phyloP scores from a whole-genome alignment of 1,140 invertebrate species.

The Lasioglossum albipes region DNA sequence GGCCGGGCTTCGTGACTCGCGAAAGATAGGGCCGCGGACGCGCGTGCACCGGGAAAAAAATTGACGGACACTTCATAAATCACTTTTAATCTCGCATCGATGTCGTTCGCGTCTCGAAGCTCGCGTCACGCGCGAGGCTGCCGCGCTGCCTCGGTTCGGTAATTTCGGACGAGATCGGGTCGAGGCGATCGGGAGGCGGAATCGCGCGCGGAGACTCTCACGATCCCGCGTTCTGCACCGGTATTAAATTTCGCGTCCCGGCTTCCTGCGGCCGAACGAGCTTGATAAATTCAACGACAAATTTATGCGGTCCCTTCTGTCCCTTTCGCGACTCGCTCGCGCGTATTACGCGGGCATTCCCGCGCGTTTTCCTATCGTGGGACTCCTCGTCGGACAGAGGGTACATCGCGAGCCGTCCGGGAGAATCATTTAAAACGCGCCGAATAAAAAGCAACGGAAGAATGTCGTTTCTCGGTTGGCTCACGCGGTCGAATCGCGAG shows the following conservation, averaged over 20 bases:
- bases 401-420: neutral
- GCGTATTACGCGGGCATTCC: too few relatives aligned
- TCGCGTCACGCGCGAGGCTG: too few relatives aligned
- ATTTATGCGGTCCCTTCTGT: constrained; percentile 13
- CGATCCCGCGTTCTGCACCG: constrained; percentile 17
- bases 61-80: constrained; percentile 23
- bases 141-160: neutral
- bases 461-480: neutral
- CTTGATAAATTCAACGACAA: constrained; percentile 56
- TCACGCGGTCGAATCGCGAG: neutral
- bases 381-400: neutral
- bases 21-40: too few relatives aligned
- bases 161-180: neutral
- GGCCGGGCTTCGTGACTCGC: too few relatives aligned
- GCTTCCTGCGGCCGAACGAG: constrained; percentile 2
- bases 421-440: neutral
- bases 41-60: neutral
- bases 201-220: constrained; percentile 31
- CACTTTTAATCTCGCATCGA: constrained; percentile 27
- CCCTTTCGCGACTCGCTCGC: too few relatives aligned
- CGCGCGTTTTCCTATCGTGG: too few relatives aligned
- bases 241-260: constrained; percentile 49
- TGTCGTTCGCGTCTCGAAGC: neutral
- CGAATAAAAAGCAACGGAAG: neutral
- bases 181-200: too few relatives aligned